These are phyloP conservation scores for Falco columbarius DNA, from an alignment of 2,797 vertebrate genomes.

Conservation along the genomic window DNA sequence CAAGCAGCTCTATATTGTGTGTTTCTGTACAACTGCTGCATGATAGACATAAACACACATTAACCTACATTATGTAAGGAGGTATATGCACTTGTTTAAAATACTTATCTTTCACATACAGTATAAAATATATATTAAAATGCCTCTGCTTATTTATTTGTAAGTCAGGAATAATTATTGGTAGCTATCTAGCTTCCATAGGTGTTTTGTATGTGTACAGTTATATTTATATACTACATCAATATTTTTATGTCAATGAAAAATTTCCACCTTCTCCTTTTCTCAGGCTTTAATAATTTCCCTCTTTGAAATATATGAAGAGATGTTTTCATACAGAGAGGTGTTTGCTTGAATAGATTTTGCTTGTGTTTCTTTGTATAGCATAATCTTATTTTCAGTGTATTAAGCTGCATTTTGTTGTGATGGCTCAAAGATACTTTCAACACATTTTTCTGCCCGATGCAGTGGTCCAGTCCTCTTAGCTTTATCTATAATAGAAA, in stretches of 20 bases:
- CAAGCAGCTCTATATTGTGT: background rate
- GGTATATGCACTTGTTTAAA: background rate
- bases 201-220: background rate
- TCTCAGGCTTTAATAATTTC: constrained; percentile 28
- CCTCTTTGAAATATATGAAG: constrained; percentile 12
- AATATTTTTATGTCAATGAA: background rate
- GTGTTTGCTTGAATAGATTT: background rate
- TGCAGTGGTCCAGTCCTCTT: background rate
- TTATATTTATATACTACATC: background rate
- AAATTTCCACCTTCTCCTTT: constrained; percentile 3
- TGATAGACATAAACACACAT: background rate
- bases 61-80: background rate
- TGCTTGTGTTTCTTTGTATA: background rate
- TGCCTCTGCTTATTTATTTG: background rate
- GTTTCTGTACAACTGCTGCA: background rate
- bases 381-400: constrained; percentile 27
- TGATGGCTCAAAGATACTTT: background rate
- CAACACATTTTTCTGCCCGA: background rate
- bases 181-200: background rate
- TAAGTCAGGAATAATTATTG: constrained; percentile 12
- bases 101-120: background rate
- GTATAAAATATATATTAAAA: background rate
- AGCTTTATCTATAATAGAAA: constrained; percentile 27
- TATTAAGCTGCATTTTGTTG: constrained; percentile 27
- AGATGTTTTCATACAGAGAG: background rate